Evolutionary conservation across 92 coral and sea anemone species (phyloP), one percentile per base, ranked within the genome.

Genomic region (Paramuricea clavata): DNA sequence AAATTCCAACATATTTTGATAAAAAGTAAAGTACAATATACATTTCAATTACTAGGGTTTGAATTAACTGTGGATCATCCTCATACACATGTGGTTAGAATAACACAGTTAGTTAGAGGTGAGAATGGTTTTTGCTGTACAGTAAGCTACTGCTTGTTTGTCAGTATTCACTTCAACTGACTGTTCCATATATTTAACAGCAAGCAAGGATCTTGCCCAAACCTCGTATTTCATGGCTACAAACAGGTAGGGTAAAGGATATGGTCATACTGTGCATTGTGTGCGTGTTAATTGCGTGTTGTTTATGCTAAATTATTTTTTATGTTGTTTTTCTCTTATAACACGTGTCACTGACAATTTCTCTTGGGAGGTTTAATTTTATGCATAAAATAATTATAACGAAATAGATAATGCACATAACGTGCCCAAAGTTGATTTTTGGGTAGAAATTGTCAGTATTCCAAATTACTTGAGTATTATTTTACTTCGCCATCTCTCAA

Each of bases 141-240:
- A 30, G 41, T 54, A 54, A 10, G 62, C 62, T 54, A 65, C 32
- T 57, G 30, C 2, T 1, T 17, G 75, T 69, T 12, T 69, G 44
- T 33, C 49, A 39, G 44, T 15, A 34, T 69, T 30, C 30, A 2
- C 65, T 59, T 79, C 59, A 35, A 79, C 73, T 79, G 84, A 61
- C 74, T 25, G 22, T 79, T 60, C 67, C 74, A 39, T 79, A 47
- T 62, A 73, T 49, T 61, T 80, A 64, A 49, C 91, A 96, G 99
- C 99, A 76, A 94, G 99, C 93, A 96, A 96, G 89, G 99, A 96
- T 82, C 99, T 96, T 94, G 98, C 98, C 69, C 99, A 96, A 88
- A 95, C 99, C 32, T 96, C 99, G 16, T 96, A 96, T 89, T 96
- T 96, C 90, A 96, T 96, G 99, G 99, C 99, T 33, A 96, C 99